Conservation (phyloP, 2,113 vertebrate species). For the Plecturocebus donacophilus region DNA sequence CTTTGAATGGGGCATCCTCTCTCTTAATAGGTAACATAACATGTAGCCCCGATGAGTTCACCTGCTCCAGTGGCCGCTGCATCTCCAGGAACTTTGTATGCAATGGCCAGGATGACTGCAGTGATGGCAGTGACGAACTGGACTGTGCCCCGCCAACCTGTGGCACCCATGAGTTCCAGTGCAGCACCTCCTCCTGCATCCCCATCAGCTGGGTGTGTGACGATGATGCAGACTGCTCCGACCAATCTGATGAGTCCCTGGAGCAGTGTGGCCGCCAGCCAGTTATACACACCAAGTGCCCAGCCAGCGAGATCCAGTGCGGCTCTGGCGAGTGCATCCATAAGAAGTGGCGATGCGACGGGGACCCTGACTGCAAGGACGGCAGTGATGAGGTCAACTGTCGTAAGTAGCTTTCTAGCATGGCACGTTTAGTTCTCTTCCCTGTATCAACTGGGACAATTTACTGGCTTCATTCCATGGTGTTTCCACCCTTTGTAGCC, state of each 20-base stretch:
- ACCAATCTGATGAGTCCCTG: constrained; percentile 94
- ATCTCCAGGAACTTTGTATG: constrained; percentile 96
- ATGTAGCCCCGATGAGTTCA: constrained; percentile 94
- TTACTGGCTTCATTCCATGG: neutral
- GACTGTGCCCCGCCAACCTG: constrained; percentile 93
- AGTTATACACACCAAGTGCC: constrained; percentile 89
- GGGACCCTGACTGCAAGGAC: constrained; percentile 96
- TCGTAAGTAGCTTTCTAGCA: constrained; percentile 87
- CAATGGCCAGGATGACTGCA: constrained; percentile 97
- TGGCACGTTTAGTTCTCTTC: accelerated
- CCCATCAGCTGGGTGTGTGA: constrained; percentile 96
- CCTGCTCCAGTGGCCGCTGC: constrained; percentile 93
- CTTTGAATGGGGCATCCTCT: neutral
- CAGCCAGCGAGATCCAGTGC: constrained; percentile 92
- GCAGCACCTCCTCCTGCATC: constrained; percentile 93
- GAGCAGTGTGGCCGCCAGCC: constrained; percentile 93
- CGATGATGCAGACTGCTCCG: constrained; percentile 94
- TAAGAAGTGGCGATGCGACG: constrained; percentile 97
- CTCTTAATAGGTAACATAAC: constrained; percentile 91
- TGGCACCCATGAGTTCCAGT: constrained; percentile 92
- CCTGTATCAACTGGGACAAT: accelerated
- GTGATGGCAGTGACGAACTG: constrained; percentile 93
- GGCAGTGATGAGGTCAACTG: constrained; percentile 97
- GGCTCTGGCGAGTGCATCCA: constrained; percentile 96
- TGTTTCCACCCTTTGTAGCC: constrained; percentile 83